These are phyloP conservation scores for Cynoglossus semilaevis DNA, from an alignment of 2,113 vertebrate genomes.

Conservation along the genomic window DNA sequence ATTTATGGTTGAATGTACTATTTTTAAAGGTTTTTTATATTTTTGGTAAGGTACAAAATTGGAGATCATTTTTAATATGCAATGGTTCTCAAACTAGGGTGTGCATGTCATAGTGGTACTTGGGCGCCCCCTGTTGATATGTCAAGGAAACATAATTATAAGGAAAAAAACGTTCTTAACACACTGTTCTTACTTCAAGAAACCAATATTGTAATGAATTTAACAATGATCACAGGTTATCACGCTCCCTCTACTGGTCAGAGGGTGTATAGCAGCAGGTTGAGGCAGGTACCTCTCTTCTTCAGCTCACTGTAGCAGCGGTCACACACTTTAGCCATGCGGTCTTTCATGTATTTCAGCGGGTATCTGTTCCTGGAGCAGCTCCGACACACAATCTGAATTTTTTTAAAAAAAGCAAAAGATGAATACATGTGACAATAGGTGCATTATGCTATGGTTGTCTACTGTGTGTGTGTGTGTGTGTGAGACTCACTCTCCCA, in stretches of 20 bases:
- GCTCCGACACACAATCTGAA: slow-evolving; percentile 93
- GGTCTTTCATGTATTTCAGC: slow-evolving; percentile 94
- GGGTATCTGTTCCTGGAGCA: slow-evolving; percentile 94
- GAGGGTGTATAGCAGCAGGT: not conserved
- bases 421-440: not conserved
- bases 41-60: too few relatives aligned
- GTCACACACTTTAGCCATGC: slow-evolving; percentile 93
- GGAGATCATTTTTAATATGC: too few relatives aligned
- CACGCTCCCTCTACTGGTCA: not conserved
- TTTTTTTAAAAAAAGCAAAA: not conserved
- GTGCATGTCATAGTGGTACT: too few relatives aligned
- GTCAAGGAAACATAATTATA: too few relatives aligned
- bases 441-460: not conserved
- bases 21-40: too few relatives aligned
- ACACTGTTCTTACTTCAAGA: too few relatives aligned
- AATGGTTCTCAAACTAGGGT: too few relatives aligned
- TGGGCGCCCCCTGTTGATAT: too few relatives aligned
- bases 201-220: not conserved
- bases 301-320: slow-evolving; percentile 89
- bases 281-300: slow-evolving; percentile 77
- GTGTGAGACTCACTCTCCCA: slow-evolving; percentile 83
- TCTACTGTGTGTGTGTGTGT: not conserved
- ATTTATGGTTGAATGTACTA: too few relatives aligned
- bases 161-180: too few relatives aligned
- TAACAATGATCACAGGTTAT: not conserved